phyloP scores from a whole-genome alignment of 2,888 invertebrate species.

The Volucella zonaria region DNA sequence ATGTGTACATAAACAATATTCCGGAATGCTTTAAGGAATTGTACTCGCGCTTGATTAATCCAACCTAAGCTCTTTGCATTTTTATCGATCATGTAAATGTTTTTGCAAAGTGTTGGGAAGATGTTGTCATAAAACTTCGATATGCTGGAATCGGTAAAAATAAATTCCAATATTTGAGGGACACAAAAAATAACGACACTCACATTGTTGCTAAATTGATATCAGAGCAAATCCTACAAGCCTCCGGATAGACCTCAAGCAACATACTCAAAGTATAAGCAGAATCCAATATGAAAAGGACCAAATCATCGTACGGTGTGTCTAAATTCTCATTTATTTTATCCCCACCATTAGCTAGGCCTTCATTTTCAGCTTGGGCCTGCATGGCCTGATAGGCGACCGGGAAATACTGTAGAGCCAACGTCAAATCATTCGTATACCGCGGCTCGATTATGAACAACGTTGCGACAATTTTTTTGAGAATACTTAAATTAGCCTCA shows the following conservation, averaged over 20 bases:
- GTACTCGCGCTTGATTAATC: slow-evolving; percentile 81
- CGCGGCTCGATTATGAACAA: slow-evolving; percentile 85
- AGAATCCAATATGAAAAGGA: slow-evolving; percentile 88
- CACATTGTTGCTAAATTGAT: slow-evolving; percentile 85
- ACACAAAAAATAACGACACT: slow-evolving; percentile 7
- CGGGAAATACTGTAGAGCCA: slow-evolving; percentile 84
- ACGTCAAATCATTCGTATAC: slow-evolving; percentile 86
- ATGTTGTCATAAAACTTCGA: slow-evolving; percentile 90
- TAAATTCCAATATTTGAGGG: too few relatives aligned
- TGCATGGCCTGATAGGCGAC: slow-evolving; percentile 82
- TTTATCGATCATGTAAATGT: slow-evolving; percentile 82
- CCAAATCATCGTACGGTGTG: slow-evolving; percentile 85
- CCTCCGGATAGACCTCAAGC: slow-evolving; percentile 86
- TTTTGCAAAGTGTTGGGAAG: slow-evolving; percentile 88
- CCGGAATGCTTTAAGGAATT: slow-evolving; percentile 83
- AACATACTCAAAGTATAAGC: slow-evolving; percentile 87
- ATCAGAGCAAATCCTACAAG: slow-evolving; percentile 84
- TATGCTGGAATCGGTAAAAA: slow-evolving; percentile 84
- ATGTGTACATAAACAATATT: slow-evolving; percentile 81
- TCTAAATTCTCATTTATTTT: slow-evolving; percentile 76
- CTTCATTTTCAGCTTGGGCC: slow-evolving; percentile 80
- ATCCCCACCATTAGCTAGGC: slow-evolving; percentile 77
- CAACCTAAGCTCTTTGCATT: slow-evolving; percentile 78
- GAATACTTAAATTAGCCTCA: slow-evolving; percentile 85
- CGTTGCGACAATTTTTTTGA: slow-evolving; percentile 86